Evolutionary conservation across 2,113 vertebrate species (phyloP), one percentile per base, ranked within the genome.

Genomic region (Pterophyllum scalare): DNA sequence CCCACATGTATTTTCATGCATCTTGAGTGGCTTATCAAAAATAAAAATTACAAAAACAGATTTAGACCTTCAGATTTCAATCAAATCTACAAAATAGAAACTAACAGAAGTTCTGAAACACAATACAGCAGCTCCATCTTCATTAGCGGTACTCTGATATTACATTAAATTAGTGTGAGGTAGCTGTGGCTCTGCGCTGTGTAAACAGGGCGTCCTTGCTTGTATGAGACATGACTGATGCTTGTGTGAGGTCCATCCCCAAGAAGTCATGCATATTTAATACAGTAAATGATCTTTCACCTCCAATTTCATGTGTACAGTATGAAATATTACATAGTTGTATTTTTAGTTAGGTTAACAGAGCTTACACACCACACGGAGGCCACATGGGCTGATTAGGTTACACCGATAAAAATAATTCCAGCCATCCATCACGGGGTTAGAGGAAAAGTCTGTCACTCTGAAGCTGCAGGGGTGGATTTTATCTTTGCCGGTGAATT

Each of bases 401-500:
- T 93, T 93, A 86, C 91, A 77, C 80, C 83, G 90, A 90, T 93
- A 91, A 91, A 92, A 86, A 93, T 90, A 92, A 93, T 88, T 88
- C 78, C 86, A 19, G 62, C 79, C 81, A 88, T 93, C 89, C 81
- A 90, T 93, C 92, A 91, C 75, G 7, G 80, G 54, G 56, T 82
- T 80, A 0, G 81, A 76, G 87, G 81, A 72, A 82, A 70, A 84
- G 65, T 79, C 59, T 80, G 72, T 58, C 60, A 54, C 83, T 84
- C 61, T 0, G 38, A 58, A 43, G 83, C 79, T 77, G 77, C 26
- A 31, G 46, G 49, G 13, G 11, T 6, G 26, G 33, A 58, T 64
- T 85, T 85, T 80, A 88, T 92, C 82, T 86, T 77, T 84, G 61
- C 3, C 31, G 26, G 72, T 75, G 75, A 85, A 74, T 61, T 22